Percentiles rank a stretch among this genome's conserved stretches.
These are phyloP conservation scores for Morpho helenor DNA, from an alignment of 2,888 invertebrate genomes.

Conservation along the genomic window DNA sequence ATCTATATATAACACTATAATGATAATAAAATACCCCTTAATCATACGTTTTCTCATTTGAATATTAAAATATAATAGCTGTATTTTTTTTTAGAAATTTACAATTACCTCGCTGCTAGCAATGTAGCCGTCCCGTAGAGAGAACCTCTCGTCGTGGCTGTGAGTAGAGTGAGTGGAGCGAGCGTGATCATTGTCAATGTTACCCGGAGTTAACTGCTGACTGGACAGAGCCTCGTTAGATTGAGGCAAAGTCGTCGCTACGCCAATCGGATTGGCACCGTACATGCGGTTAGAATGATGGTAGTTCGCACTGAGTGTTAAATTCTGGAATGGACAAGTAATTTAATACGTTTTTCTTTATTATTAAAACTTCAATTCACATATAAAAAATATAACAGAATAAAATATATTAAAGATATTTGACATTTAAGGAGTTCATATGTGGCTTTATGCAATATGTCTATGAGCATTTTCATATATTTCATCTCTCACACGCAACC, in stretches of 20 bases:
- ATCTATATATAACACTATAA: too few relatives aligned
- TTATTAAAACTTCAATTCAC: too few relatives aligned
- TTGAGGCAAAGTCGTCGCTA: constrained; percentile 69
- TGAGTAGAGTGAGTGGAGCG: constrained; percentile 47
- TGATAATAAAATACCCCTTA: too few relatives aligned
- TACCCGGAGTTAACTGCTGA: constrained; percentile 38
- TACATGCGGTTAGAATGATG: constrained; percentile 60
- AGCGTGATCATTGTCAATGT: constrained; percentile 45
- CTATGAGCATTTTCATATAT: too few relatives aligned
- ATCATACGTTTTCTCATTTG: too few relatives aligned
- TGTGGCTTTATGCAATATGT: too few relatives aligned
- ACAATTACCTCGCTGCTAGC: constrained; percentile 32
- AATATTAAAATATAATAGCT: too few relatives aligned
- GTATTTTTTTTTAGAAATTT: too few relatives aligned
- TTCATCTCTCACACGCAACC: too few relatives aligned
- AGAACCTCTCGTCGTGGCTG: constrained; percentile 57
- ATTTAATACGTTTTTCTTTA: neutral
- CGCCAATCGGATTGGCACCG: constrained; percentile 71
- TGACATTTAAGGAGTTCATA: too few relatives aligned
- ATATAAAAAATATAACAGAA: too few relatives aligned
- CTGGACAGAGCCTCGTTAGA: constrained; percentile 46
- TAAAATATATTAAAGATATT: too few relatives aligned
- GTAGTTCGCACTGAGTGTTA: constrained; percentile 51
- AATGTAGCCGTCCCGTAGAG: constrained; percentile 39
- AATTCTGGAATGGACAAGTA: constrained; percentile 42